Conservation (phyloP, 2,113 vertebrate genomes). For the Plotosus lineatus region DNA sequence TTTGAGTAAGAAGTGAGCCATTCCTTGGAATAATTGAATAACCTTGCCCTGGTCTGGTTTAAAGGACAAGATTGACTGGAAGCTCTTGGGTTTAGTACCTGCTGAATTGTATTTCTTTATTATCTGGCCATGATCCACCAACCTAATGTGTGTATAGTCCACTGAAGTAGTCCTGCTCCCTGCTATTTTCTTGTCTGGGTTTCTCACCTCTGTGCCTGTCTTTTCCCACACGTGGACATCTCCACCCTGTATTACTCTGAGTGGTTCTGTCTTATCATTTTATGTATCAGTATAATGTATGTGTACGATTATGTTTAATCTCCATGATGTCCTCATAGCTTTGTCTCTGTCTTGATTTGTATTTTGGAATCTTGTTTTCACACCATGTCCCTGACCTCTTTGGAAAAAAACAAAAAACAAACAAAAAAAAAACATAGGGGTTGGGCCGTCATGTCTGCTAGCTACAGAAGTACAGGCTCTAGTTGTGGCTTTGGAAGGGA, state of each 20-base stretch:
- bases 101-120: constrained; percentile 50
- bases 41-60: not conserved
- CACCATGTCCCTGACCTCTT: constrained; percentile 32
- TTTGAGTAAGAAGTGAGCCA: not conserved
- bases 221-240: constrained; percentile 29
- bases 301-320: constrained; percentile 28
- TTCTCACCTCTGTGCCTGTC: constrained; percentile 61
- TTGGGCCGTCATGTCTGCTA: constrained; percentile 50
- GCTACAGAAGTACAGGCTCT: constrained; percentile 46
- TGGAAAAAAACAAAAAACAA: constrained; percentile 1
- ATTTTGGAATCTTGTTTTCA: constrained; percentile 32
- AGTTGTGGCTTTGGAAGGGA: constrained; percentile 48
- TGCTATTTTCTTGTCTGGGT: constrained; percentile 46
- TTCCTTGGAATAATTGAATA: not conserved
- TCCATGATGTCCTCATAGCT: constrained; percentile 12
- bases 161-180: constrained; percentile 69
- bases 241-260: constrained; percentile 34
- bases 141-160: constrained; percentile 68
- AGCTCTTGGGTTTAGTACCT: constrained; percentile 68
- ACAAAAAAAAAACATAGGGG: constrained; percentile 22
- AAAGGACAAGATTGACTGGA: constrained; percentile 59
- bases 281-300: constrained; percentile 47
- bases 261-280: constrained; percentile 53
- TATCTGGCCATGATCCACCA: constrained; percentile 64
- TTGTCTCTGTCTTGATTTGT: constrained; percentile 15